Evolutionary conservation across 2,888 invertebrate genomes (phyloP).

Genomic region (Geophilus truncorum): DNA sequence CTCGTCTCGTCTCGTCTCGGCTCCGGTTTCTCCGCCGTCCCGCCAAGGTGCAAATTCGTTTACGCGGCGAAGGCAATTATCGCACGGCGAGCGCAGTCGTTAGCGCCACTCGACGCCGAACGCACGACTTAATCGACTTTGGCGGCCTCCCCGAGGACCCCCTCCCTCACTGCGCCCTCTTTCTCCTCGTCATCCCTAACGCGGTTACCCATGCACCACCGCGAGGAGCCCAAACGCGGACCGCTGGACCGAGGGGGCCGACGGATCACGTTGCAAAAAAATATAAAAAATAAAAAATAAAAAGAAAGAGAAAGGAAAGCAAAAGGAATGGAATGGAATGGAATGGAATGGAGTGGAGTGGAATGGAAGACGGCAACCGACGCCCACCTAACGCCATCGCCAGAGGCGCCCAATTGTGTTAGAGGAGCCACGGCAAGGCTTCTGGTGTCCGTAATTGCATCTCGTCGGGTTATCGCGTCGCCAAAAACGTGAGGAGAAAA

Average conservation of each 20-base stretch:
- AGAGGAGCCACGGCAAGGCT: background rate
- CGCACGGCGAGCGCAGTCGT: background rate
- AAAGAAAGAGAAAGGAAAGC: no score
- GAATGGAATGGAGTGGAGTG: background rate
- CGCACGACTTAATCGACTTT: conserved; percentile 2
- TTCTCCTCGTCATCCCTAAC: background rate
- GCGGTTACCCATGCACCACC: background rate
- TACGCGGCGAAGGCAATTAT: conserved; percentile 4
- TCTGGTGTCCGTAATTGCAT: conserved; percentile 4
- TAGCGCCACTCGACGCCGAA: background rate
- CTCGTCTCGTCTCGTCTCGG: no score
- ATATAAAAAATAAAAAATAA: background rate
- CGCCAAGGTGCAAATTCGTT: conserved; percentile 1
- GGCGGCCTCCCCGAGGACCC: background rate
- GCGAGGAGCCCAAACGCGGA: background rate
- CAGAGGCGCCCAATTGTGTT: background rate
- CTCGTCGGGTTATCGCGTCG: conserved; percentile 22
- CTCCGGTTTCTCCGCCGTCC: background rate
- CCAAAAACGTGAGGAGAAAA: conserved; percentile 13
- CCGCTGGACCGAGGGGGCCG: background rate
- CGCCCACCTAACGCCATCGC: background rate
- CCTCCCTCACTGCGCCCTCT: background rate
- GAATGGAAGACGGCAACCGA: background rate
- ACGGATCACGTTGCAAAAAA: background rate
- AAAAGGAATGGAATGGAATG: background rate